phyloP scores from a whole-genome alignment of 2,113 vertebrate species.

The Sceloporus undulatus region DNA sequence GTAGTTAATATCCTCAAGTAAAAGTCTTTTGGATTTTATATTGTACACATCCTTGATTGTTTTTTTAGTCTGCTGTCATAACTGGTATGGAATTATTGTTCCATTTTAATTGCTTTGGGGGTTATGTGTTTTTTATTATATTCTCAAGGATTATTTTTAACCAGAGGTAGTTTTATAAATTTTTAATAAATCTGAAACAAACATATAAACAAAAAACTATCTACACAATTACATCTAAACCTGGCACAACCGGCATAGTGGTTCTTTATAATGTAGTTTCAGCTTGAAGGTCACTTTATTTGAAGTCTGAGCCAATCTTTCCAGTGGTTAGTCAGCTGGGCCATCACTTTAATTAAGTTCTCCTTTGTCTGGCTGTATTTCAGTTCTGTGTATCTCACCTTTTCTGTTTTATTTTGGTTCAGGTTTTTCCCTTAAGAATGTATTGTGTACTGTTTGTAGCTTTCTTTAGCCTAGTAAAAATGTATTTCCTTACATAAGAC shows the following conservation, averaged over 20 bases:
- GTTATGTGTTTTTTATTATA: not conserved
- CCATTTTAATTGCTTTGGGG: not conserved
- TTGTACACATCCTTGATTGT: no score
- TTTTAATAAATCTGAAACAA: not conserved
- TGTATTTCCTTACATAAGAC: not conserved
- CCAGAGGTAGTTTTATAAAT: not conserved
- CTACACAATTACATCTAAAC: not conserved
- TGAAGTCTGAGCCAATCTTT: not conserved
- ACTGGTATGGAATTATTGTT: not conserved
- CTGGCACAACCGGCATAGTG: not conserved
- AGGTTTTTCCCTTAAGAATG: not conserved
- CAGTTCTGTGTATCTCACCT: not conserved
- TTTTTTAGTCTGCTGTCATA: not conserved
- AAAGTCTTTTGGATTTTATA: not conserved
- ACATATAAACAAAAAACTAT: no score
- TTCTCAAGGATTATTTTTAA: not conserved
- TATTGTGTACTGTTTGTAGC: no score
- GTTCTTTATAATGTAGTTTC: not conserved
- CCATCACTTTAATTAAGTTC: conserved; percentile 7
- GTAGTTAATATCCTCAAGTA: not conserved
- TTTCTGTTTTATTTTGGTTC: not conserved
- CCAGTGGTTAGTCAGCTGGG: not conserved
- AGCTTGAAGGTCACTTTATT: conserved; percentile 8
- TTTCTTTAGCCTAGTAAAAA: not conserved
- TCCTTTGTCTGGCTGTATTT: not conserved